Percentiles rank a stretch among this genome's conserved stretches.
Conservation (phyloP, 2,797 vertebrate species). For the Momotus momota region DNA sequence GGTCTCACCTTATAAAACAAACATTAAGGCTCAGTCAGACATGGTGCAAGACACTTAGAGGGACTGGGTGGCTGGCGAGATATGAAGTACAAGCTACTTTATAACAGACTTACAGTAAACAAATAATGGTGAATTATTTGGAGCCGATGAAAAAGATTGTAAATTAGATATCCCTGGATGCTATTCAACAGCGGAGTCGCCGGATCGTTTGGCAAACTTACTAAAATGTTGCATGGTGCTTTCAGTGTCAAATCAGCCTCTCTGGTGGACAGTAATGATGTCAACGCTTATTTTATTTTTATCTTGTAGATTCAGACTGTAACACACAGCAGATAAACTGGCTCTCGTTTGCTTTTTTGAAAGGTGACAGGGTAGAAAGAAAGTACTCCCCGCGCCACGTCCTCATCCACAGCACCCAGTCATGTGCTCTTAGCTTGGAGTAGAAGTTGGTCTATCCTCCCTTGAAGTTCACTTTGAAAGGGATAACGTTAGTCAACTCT, state of each 20-base stretch:
- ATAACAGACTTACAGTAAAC: background rate
- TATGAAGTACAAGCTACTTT: background rate
- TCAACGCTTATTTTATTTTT: background rate
- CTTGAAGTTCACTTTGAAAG: background rate
- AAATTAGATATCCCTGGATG: conserved; percentile 13
- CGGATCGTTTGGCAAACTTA: background rate
- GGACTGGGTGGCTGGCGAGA: background rate
- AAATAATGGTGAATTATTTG: conserved; percentile 10
- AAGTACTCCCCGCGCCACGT: rapidly evolving
- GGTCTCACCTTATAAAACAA: conserved; percentile 34
- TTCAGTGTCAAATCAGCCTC: conserved; percentile 9
- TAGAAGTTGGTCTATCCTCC: background rate
- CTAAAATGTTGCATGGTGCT: background rate
- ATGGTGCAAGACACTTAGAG: background rate
- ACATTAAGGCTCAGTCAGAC: background rate
- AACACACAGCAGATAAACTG: background rate
- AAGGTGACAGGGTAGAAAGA: background rate
- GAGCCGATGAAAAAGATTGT: background rate
- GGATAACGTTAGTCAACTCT: background rate
- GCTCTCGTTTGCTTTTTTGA: background rate
- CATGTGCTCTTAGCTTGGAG: background rate
- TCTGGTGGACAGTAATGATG: background rate
- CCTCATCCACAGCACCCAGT: background rate
- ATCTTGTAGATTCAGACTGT: background rate
- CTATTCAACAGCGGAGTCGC: background rate